These are phyloP conservation scores for Akabosia matsudoensis DNA, from an alignment of 1,140 invertebrate species.

Conservation along the genomic window DNA sequence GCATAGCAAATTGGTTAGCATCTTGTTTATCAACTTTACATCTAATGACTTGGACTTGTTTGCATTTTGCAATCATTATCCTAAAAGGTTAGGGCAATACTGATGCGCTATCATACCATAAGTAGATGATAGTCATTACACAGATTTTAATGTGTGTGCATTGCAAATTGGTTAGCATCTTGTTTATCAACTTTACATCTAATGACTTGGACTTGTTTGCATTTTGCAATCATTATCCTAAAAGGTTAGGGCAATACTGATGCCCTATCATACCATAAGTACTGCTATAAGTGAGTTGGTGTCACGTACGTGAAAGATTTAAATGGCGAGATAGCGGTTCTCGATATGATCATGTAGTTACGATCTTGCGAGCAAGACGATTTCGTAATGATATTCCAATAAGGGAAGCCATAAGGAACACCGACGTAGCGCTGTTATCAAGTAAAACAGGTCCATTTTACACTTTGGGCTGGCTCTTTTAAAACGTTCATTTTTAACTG, in stretches of 20 bases:
- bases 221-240: constrained; percentile 4
- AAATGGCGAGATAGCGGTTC: neutral
- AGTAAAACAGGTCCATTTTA: neutral
- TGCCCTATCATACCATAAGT: neutral
- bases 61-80: constrained; percentile 9
- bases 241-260: too few relatives aligned
- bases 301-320: neutral
- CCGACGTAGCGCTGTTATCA: neutral
- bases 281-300: neutral
- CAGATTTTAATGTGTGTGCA: neutral
- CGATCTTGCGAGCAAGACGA: neutral
- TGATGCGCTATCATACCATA: too few relatives aligned
- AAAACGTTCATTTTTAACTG: neutral
- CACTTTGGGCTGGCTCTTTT: neutral
- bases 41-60: neutral
- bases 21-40: constrained; percentile 7
- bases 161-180: neutral
- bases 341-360: neutral
- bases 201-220: neutral
- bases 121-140: neutral
- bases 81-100: too few relatives aligned
- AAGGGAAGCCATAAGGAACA: neutral
- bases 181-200: constrained; percentile 8
- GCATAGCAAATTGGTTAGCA: neutral
- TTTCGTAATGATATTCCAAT: neutral